Evolutionary conservation across 2,888 invertebrate genomes (phyloP).

Genomic region (Lottia scabra): DNA sequence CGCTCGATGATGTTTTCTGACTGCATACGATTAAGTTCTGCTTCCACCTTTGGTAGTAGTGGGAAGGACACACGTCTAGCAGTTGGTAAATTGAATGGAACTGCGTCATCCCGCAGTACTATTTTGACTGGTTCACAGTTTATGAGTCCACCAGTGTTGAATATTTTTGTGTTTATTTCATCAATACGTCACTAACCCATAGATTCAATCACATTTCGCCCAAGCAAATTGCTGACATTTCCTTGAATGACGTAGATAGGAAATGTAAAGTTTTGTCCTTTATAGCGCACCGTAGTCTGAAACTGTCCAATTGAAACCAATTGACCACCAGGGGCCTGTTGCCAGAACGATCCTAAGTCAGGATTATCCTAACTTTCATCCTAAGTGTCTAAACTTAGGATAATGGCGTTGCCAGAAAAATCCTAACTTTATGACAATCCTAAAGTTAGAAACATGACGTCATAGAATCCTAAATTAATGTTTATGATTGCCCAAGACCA

Average conservation of each 20-base stretch:
- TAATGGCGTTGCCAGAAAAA: too few species aligned
- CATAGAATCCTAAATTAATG: too few species aligned
- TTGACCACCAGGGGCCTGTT: not conserved
- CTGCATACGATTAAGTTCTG: conserved; percentile 29
- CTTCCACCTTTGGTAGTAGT: conserved; percentile 19
- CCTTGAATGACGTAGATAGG: not conserved
- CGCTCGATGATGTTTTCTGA: conserved; percentile 26
- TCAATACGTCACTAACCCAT: not conserved
- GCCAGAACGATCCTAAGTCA: too few species aligned
- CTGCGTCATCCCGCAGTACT: not conserved
- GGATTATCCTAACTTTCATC: too few species aligned
- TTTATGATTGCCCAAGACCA: too few species aligned
- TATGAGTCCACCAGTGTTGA: conserved; percentile 1
- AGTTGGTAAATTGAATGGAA: conserved; percentile 11
- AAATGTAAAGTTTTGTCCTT: not conserved
- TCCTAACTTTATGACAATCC: too few species aligned
- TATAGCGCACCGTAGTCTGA: not conserved
- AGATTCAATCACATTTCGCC: not conserved
- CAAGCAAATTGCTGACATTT: not conserved
- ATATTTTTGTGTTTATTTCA: not conserved
- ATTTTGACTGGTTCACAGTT: conserved; percentile 11
- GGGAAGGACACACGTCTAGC: conserved; percentile 22
- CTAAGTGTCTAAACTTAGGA: too few species aligned
- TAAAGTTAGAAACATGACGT: too few species aligned
- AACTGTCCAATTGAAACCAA: not conserved